A percentile compares a stretch with the other conserved stretches of the same genome.
Conservation (phyloP, 2,113 vertebrate genomes). For the Raphicerus campestris region DNA sequence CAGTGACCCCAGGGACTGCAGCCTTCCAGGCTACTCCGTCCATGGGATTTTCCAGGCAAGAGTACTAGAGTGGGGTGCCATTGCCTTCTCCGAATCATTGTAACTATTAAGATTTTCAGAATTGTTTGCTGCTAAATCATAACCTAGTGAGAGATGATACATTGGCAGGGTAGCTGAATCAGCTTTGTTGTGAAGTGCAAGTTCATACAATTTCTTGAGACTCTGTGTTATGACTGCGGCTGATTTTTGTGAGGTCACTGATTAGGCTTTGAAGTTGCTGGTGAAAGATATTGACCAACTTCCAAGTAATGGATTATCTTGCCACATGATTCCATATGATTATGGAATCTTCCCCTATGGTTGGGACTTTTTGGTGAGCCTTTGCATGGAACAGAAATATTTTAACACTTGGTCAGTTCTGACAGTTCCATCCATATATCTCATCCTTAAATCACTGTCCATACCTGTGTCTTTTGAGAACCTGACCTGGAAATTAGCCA, state of each 20-base stretch:
- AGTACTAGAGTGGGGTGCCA: no score
- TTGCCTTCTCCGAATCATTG: background rate
- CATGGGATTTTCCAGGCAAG: no score
- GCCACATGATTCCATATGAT: background rate
- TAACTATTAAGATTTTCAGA: background rate
- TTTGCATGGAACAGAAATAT: background rate
- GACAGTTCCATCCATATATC: background rate
- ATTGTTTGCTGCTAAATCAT: background rate
- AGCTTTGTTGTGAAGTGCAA: background rate
- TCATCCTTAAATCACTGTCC: background rate
- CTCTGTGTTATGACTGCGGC: background rate
- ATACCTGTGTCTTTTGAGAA: background rate
- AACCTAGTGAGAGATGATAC: background rate
- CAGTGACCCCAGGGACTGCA: no score
- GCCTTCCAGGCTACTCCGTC: no score
- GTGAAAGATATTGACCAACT: background rate
- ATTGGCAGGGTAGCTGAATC: background rate
- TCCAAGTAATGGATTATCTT: background rate
- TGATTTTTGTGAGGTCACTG: background rate
- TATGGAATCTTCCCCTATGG: background rate
- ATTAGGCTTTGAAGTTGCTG: background rate
- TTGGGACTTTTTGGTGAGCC: background rate
- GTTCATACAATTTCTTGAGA: background rate
- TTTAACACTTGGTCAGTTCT: background rate
- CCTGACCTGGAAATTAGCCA: background rate